phyloP scores from a whole-genome alignment of 2,888 invertebrate species.

The Drosophila hamatofila region DNA sequence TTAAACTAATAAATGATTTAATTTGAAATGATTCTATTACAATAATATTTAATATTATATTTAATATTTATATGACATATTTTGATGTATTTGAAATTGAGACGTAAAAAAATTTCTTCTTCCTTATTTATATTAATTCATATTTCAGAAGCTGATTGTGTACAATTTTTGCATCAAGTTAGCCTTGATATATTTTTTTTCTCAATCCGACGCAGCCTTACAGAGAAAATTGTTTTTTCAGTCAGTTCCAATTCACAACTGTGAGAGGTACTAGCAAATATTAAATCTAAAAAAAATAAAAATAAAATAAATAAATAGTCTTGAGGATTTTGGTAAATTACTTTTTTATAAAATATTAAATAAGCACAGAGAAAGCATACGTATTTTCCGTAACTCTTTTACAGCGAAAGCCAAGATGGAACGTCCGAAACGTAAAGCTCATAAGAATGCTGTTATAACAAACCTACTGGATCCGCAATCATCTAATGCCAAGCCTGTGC shows the following conservation, averaged over 20 bases:
- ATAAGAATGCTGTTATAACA: background rate
- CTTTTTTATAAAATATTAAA: background rate
- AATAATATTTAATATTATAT: no score
- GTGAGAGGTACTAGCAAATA: background rate
- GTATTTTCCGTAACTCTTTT: background rate
- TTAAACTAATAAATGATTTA: no score
- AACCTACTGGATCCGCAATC: background rate
- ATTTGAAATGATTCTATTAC: no score
- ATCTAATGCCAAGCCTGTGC: background rate
- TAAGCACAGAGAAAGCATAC: background rate
- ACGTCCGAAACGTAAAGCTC: background rate
- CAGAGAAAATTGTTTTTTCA: accelerated
- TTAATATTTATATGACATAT: no score
- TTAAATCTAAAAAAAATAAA: background rate
- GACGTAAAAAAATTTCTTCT: background rate
- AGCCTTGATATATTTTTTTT: slow-evolving; percentile 1
- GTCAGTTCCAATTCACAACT: background rate
- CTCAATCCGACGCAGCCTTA: background rate
- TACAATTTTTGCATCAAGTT: background rate
- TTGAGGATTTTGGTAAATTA: no score
- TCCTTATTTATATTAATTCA: background rate
- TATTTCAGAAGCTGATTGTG: background rate
- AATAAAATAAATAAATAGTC: background rate
- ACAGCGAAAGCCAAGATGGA: background rate
- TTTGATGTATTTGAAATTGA: no score